Conservation (phyloP, 2,797 vertebrate genomes). For the Phrynocephalus forsythii region DNA sequence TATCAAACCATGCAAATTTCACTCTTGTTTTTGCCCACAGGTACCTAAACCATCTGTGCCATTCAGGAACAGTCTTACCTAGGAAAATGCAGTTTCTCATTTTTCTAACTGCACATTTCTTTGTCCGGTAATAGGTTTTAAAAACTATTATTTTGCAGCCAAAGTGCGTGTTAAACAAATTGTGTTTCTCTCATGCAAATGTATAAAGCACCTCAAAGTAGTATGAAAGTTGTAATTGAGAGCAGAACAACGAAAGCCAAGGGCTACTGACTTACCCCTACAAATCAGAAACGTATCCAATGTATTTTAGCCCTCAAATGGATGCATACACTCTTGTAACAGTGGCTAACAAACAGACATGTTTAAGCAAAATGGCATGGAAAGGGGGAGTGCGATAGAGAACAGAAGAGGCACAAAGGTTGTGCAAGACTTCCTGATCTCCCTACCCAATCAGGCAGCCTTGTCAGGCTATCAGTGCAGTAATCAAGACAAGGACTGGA, state of each 20-base stretch:
- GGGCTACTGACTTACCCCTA: not conserved
- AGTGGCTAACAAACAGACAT: too few species aligned
- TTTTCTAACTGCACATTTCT: constrained; percentile 49
- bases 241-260: not conserved
- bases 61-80: constrained; percentile 24
- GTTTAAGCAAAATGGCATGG: too few species aligned
- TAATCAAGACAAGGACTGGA: too few species aligned
- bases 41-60: constrained; percentile 37
- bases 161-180: not conserved
- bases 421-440: not conserved
- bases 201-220: constrained; percentile 39
- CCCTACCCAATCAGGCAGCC: not conserved
- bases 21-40: constrained; percentile 44
- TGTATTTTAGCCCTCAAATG: too few species aligned
- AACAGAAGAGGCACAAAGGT: not conserved
- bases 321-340: too few species aligned
- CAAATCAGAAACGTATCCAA: not conserved
- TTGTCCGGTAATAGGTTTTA: constrained; percentile 19
- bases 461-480: not conserved
- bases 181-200: constrained; percentile 22
- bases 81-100: constrained; percentile 47
- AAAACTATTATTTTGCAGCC: not conserved
- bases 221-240: not conserved
- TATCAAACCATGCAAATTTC: constrained; percentile 26
- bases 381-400: not conserved